Conservation (phyloP, 2,888 invertebrate species). For the Dusona sp. region DNA sequence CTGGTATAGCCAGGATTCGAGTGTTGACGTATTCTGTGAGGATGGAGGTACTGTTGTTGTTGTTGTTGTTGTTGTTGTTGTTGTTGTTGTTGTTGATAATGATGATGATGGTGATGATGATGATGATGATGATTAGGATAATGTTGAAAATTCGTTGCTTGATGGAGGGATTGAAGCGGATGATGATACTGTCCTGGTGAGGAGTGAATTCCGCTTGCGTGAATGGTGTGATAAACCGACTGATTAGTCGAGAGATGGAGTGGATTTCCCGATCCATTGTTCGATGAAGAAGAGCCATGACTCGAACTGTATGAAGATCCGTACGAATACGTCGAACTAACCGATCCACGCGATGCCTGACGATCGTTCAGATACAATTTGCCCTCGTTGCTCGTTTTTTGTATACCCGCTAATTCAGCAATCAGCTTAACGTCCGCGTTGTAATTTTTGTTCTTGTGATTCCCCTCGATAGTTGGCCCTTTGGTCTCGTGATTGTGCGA, state of each 20-base stretch:
- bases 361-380: constrained; percentile 74
- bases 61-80: constrained; percentile 23
- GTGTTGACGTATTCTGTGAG: constrained; percentile 74
- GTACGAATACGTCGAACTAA: constrained; percentile 81
- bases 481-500: constrained; percentile 68
- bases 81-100: constrained; percentile 60
- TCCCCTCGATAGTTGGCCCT: constrained; percentile 62
- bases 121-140: constrained; percentile 76
- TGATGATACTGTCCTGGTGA: constrained; percentile 79
- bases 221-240: constrained; percentile 83
- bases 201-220: constrained; percentile 76
- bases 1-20: constrained; percentile 70
- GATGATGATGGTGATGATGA: constrained; percentile 81
- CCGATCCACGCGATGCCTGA: constrained; percentile 78
- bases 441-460: constrained; percentile 65
- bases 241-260: constrained; percentile 77
- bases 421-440: constrained; percentile 77
- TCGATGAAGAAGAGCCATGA: constrained; percentile 83
- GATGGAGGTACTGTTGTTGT: constrained; percentile 77
- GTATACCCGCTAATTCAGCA: constrained; percentile 76
- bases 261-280: constrained; percentile 84
- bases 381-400: constrained; percentile 72
- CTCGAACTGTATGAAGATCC: constrained; percentile 78
- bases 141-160: constrained; percentile 77
- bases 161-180: constrained; percentile 75